Evolutionary conservation across 2,113 vertebrate species (phyloP), one percentile per base, ranked within the genome.

Genomic region (Opisthocomus hoazin): DNA sequence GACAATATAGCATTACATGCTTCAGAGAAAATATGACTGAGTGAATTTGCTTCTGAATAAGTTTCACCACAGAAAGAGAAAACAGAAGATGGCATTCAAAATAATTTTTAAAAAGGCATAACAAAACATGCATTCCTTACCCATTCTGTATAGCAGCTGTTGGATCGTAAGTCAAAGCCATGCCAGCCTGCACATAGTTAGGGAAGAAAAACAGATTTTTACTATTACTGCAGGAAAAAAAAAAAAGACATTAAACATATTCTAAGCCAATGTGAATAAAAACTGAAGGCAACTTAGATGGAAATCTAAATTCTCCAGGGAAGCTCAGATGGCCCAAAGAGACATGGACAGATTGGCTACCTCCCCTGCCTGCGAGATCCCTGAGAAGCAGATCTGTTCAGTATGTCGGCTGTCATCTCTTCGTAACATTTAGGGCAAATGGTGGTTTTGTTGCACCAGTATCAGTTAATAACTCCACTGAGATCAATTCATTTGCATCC

Each of bases 111-210:
- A 87, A 81, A 84, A 85, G 37, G 41, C 57, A 57, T 36, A 90
- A 36, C 94, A 92, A 96, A 97, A 77, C 80, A 70, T 81, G 73
- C 65, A 91, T 69, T 97, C 97, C 99, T 99, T 98, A 99, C 99
- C 99, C 99, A 91, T 99, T 99, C 98, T 99, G 99, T 98, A 99
- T 99, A 98, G 99, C 99, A 96, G 99, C 98, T 95, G 98, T 98
- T 81, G 99, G 99, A 96, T 99, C 99, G 10, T 99, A 99, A 94
- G 99, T 99, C 98, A 99, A 98, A 97, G 99, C 98, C 99, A 99
- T 99, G 97, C 99, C 99, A 97, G 98, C 99, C 99, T 99, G 98
- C 70, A 98, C 94, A 95, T 45, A 95, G 85, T 87, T 86, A 81
- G 70, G 73, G 94, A 57, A 96, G 65, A 97, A 93, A 97, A 61